These are phyloP conservation scores for Cryptoprocta ferox DNA, from an alignment of 2,797 vertebrate species.

Conservation along the genomic window DNA sequence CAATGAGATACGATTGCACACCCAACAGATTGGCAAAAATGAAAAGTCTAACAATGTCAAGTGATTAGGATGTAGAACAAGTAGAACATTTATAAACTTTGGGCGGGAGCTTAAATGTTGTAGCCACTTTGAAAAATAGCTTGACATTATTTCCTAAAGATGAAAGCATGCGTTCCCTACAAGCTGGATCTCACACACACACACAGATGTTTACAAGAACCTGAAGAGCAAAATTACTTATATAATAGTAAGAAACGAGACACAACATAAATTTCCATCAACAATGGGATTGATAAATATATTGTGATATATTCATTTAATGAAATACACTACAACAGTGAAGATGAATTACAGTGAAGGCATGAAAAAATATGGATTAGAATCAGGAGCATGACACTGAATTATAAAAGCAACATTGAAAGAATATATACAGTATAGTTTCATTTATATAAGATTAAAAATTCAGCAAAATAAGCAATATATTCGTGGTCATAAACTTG, in stretches of 20 bases:
- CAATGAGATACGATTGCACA: background rate
- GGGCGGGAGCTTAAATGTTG: background rate
- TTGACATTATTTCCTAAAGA: background rate
- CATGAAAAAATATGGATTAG: background rate
- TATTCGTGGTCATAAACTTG: background rate
- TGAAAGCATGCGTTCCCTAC: background rate
- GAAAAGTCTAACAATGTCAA: background rate
- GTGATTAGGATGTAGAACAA: background rate
- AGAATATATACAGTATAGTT: background rate
- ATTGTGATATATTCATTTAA: background rate
- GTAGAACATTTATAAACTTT: background rate
- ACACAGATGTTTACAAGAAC: background rate
- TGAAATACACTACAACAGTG: background rate
- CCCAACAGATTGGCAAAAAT: background rate
- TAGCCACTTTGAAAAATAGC: background rate
- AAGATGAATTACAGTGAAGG: background rate
- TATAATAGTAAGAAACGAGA: background rate
- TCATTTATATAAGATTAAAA: constrained; percentile 1
- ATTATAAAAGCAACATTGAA: background rate
- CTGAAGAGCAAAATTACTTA: background rate
- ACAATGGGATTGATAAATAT: background rate
- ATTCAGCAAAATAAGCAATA: background rate
- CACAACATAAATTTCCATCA: background rate
- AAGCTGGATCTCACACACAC: background rate
- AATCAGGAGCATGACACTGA: background rate